Conservation (phyloP, 2,113 vertebrate species). For the Eptesicus fuscus region DNA sequence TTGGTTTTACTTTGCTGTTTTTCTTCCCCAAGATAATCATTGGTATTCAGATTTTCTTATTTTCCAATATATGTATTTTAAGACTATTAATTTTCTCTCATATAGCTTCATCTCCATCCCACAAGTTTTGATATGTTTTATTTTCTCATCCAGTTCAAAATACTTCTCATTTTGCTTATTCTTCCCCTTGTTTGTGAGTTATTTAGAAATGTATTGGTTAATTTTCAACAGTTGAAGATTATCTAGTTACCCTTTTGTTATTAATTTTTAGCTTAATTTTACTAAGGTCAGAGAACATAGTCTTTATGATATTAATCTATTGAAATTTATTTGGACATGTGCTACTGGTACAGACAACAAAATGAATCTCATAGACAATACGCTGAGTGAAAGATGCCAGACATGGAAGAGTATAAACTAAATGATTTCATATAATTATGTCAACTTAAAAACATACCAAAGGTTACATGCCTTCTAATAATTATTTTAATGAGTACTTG, state of each 20-base stretch:
- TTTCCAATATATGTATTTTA: neutral
- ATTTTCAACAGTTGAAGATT: neutral
- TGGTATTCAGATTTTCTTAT: neutral
- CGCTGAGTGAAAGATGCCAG: neutral
- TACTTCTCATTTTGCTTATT: neutral
- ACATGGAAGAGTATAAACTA: neutral
- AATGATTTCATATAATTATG: neutral
- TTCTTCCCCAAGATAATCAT: neutral
- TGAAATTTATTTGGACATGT: neutral
- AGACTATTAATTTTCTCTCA: neutral
- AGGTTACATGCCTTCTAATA: neutral
- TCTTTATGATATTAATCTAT: neutral
- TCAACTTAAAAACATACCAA: neutral
- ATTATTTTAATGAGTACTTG: neutral
- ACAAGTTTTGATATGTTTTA: neutral
- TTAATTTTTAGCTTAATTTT: neutral
- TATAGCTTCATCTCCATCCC: neutral
- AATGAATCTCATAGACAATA: neutral
- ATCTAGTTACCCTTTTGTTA: neutral
- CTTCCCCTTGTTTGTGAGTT: neutral
- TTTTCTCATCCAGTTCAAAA: neutral
- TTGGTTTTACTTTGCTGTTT: neutral
- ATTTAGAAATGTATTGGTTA: neutral
- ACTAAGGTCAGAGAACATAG: neutral
- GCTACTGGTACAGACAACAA: neutral